phyloP scores from a whole-genome alignment of 1,140 invertebrate genomes.

The Diuraphis noxia region DNA sequence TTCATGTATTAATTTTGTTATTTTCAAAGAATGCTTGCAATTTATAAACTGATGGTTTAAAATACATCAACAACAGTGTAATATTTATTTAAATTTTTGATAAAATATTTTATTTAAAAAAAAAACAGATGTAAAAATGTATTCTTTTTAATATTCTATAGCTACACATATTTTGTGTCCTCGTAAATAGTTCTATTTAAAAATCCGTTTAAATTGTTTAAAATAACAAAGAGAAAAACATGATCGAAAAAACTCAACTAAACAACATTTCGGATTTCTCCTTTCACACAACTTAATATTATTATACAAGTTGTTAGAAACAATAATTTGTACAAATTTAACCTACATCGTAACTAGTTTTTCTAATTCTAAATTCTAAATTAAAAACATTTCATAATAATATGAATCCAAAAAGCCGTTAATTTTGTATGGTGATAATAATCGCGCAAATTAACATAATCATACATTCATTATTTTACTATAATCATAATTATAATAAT shows the following conservation, averaged over 20 bases:
- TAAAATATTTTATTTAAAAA: not conserved
- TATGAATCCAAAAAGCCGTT: not conserved
- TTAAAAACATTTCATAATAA: not conserved
- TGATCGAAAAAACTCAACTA: not conserved
- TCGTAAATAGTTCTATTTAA: not conserved
- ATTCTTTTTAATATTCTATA: not conserved
- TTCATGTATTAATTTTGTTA: not conserved
- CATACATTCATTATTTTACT: not conserved
- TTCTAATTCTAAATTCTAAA: not conserved
- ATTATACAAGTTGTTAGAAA: not conserved
- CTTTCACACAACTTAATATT: not conserved
- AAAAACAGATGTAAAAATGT: not conserved
- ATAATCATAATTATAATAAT: not conserved
- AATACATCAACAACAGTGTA: not conserved
- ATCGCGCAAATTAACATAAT: not conserved
- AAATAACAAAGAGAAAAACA: not conserved
- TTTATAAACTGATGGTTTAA: not conserved
- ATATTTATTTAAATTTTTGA: not conserved
- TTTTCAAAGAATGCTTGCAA: not conserved
- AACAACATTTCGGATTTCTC: not conserved
- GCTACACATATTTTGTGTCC: not conserved
- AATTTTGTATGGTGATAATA: not conserved
- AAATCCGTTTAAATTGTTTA: not conserved
- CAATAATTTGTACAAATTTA: conserved; percentile 1
- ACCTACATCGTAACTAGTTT: not conserved